Conservation (phyloP, 2,888 invertebrate genomes). For the Congeria kusceri region DNA sequence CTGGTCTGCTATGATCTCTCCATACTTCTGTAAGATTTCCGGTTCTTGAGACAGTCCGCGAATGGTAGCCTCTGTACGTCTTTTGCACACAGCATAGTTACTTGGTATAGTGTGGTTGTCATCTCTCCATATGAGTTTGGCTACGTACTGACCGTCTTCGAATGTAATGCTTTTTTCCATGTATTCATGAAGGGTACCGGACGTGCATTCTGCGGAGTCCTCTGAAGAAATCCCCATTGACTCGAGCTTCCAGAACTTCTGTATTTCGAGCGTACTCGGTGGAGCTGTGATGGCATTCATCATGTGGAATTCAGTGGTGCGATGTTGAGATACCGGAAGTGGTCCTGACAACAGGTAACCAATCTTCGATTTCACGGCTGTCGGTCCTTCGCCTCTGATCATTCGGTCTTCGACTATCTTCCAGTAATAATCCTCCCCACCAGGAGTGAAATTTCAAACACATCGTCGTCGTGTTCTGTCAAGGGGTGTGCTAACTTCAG, state of each 20-base stretch:
- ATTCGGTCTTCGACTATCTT: constrained; percentile 6
- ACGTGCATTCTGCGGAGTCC: neutral
- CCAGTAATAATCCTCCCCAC: constrained; percentile 23
- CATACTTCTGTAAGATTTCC: constrained; percentile 29
- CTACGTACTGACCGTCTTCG: constrained; percentile 24
- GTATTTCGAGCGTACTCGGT: constrained; percentile 8
- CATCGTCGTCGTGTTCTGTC: constrained; percentile 1
- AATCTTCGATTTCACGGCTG: constrained; percentile 22
- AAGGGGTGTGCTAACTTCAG: constrained; percentile 13
- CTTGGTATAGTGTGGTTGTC: too few relatives aligned
- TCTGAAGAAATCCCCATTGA: constrained; percentile 26
- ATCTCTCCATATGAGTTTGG: constrained; percentile 38
- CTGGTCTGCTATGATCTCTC: constrained; percentile 33
- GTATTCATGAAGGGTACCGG: neutral
- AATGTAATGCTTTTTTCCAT: constrained; percentile 9
- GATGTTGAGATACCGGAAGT: constrained; percentile 7
- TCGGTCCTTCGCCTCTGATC: constrained; percentile 17
- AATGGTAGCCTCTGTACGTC: constrained; percentile 28
- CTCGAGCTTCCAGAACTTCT: constrained; percentile 47
- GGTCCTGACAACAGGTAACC: constrained; percentile 17
- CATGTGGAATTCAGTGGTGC: constrained; percentile 7
- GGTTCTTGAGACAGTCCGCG: constrained; percentile 20
- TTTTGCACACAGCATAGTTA: constrained; percentile 11
- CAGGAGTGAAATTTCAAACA: constrained; percentile 15
- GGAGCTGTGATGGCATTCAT: constrained; percentile 23